Base-by-base conservation (phyloP, 2,888 invertebrate species). In the Melikaiella ostensackeni region DNA sequence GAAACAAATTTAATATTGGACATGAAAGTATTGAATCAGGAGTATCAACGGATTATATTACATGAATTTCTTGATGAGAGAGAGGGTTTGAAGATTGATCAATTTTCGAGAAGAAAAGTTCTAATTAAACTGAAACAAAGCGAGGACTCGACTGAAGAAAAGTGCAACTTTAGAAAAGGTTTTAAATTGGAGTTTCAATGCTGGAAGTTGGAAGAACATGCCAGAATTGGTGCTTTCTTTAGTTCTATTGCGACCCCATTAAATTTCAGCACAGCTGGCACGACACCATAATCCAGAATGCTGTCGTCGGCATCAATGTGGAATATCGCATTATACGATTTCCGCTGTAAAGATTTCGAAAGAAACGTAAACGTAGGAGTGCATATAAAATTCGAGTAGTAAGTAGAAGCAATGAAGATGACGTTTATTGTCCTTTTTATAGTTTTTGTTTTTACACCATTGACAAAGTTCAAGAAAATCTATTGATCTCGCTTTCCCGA, bases 241-340 rank as follows among this genome's bases (percentile, higher is more conserved):
- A 46, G 66, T 66, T 66, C 66, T 46, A 66, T 46, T 66, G 46
- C 46, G 66, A 66, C 42, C 66, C 66, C 66, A 66, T 66, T 66
- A 66, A 66, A 66, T 66, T 66, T 66, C 66, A 66, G 66, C 66
- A 66, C 38, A 66, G 66, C 46, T 66, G 66, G 66, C 66, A 66
- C 66, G 66, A 66, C 66, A 66, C 66, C 66, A 66, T 66, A 66
- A 66, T 66, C 66, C 66, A 66, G 66, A 66, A 66, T 42, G 66
- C 66, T 66, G 46, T 66, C 66, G 66, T 66, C 66, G 66, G 66
- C 66, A 66, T 66, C 66, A 66, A 66, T 66, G 66, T 66, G 66
- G 66, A 66, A 66, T 66, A 66, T 66, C 27, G 42, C 66, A 66
- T 46, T 66, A 46, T 66, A 66, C 66, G 46, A 66, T 66, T 66